phyloP scores from a whole-genome alignment of 2,888 invertebrate species.

The Sisyra nigra region DNA sequence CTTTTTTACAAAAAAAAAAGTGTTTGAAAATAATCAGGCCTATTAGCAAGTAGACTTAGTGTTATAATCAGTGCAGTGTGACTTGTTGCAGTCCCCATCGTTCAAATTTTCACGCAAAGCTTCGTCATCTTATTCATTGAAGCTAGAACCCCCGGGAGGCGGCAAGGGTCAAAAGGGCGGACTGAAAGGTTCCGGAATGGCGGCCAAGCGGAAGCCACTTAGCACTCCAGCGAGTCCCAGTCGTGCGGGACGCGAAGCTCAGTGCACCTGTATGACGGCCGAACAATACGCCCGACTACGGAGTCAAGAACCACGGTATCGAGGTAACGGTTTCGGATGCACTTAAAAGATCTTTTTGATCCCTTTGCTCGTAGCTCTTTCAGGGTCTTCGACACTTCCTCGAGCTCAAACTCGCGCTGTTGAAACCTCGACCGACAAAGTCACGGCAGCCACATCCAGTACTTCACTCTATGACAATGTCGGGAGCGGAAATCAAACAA shows the following conservation, averaged over 20 bases:
- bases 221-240: constrained; percentile 91
- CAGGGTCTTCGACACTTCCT: constrained; percentile 74
- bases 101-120: constrained; percentile 97
- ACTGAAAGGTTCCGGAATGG: constrained; percentile 13
- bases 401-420: constrained; percentile 55
- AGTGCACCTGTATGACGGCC: constrained; percentile 90
- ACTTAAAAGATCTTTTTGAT: not conserved
- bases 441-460: constrained; percentile 73
- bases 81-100: constrained; percentile 82
- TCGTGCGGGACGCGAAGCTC: constrained; percentile 64
- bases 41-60: not conserved
- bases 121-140: constrained; percentile 90
- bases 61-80: constrained; percentile 32
- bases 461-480: constrained; percentile 82
- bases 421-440: constrained; percentile 50
- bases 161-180: constrained; percentile 67
- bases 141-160: constrained; percentile 78
- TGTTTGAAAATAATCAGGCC: not conserved
- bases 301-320: constrained; percentile 68
- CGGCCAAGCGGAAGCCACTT: constrained; percentile 70
- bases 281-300: constrained; percentile 79
- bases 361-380: constrained; percentile 12
- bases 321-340: constrained; percentile 28
- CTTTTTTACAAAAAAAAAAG: no score
- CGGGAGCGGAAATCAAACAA: constrained; percentile 28